phyloP scores from a whole-genome alignment of 2,888 invertebrate genomes.

The Pseudoips prasinana region DNA sequence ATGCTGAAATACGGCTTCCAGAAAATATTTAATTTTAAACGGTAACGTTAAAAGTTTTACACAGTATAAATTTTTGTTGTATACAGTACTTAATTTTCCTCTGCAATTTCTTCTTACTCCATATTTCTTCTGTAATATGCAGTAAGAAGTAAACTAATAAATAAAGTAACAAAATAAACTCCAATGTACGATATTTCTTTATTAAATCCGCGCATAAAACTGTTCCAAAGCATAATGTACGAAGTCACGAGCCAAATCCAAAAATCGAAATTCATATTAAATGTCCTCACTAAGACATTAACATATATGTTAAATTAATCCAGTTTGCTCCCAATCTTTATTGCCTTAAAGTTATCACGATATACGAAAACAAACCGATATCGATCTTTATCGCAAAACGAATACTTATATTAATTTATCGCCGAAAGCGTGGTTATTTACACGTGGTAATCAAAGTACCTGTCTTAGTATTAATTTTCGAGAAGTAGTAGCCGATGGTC shows the following conservation, averaged over 20 bases:
- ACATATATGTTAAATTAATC: conserved; percentile 37
- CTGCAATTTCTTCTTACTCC: too few species aligned
- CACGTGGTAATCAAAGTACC: conserved; percentile 5
- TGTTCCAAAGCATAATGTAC: conserved; percentile 1
- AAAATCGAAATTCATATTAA: conserved; percentile 18
- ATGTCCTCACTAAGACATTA: conserved; percentile 23
- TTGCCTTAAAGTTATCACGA: conserved; percentile 28
- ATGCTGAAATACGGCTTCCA: too few species aligned
- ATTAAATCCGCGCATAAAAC: too few species aligned
- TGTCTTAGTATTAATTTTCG: not conserved
- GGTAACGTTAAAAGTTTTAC: too few species aligned
- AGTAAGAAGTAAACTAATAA: not conserved
- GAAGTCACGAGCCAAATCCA: conserved; percentile 23
- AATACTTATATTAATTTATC: conserved; percentile 7
- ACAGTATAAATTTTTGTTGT: too few species aligned
- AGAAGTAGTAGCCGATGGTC: too few species aligned
- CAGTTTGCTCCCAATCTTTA: conserved; percentile 35
- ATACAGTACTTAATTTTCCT: too few species aligned
- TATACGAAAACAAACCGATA: conserved; percentile 10
- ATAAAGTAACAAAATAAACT: not conserved
- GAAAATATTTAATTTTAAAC: too few species aligned
- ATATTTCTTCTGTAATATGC: too few species aligned
- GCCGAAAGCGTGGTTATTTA: conserved; percentile 15
- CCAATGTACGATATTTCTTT: too few species aligned
- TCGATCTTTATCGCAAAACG: conserved; percentile 12